These are phyloP conservation scores for Forbesichthys agassizii DNA, from an alignment of 2,113 vertebrate genomes.

Conservation along the genomic window DNA sequence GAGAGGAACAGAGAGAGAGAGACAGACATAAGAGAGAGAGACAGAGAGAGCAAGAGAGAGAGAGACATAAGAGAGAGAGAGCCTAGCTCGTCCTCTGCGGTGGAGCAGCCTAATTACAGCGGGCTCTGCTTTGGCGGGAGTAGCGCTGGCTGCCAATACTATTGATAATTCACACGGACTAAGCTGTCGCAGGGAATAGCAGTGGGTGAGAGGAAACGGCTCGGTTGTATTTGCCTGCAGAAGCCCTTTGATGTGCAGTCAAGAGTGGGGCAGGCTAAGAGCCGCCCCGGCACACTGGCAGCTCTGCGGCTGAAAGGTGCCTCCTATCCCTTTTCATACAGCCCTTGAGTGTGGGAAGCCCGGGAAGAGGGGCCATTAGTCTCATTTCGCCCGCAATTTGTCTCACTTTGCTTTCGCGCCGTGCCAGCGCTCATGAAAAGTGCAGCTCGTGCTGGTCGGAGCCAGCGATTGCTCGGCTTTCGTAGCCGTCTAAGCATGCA, in stretches of 20 bases:
- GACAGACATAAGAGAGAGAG: too few relatives aligned
- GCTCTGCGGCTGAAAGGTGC: slow-evolving; percentile 59
- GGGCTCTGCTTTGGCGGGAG: slow-evolving; percentile 59
- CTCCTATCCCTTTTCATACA: slow-evolving; percentile 52
- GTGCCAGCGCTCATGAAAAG: slow-evolving; percentile 15
- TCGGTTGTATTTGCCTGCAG: slow-evolving; percentile 64
- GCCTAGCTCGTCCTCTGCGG: slow-evolving; percentile 49
- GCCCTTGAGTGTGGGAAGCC: slow-evolving; percentile 51
- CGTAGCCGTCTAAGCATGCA: not conserved
- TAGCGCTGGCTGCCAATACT: slow-evolving; percentile 67
- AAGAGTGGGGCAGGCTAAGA: slow-evolving; percentile 56
- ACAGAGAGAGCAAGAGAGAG: not conserved
- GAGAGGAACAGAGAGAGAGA: not conserved
- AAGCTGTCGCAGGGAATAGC: slow-evolving; percentile 69
- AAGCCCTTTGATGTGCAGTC: slow-evolving; percentile 70
- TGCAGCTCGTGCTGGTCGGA: slow-evolving; percentile 2
- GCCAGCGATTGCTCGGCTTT: slow-evolving; percentile 11
- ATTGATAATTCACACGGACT: slow-evolving; percentile 75
- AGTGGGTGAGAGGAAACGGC: slow-evolving; percentile 61
- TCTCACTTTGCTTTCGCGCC: slow-evolving; percentile 43
- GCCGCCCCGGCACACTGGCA: slow-evolving; percentile 62
- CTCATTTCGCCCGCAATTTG: slow-evolving; percentile 48
- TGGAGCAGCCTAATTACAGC: slow-evolving; percentile 68
- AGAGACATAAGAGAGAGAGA: not conserved
- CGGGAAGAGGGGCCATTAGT: slow-evolving; percentile 50